Base-by-base conservation (phyloP, 2,113 vertebrate genomes). In the Macheiramphus alcinus region DNA sequence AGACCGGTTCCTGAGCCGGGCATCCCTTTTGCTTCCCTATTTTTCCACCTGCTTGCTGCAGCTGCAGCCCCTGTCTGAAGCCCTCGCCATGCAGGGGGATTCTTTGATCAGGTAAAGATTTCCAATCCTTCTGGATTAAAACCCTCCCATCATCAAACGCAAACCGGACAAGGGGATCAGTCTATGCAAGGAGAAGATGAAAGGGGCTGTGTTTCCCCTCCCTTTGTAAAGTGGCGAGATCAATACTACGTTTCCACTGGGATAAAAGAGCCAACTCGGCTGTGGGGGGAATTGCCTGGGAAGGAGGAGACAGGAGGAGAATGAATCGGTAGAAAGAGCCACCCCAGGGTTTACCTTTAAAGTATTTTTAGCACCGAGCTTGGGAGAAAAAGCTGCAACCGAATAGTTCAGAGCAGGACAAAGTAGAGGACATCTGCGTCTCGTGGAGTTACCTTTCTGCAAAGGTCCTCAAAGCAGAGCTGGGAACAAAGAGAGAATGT, bases 301-400 rank as follows among this genome's bases (percentile, higher is more conserved):
- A 93, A 83, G 82, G 80, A 78, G 63, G 80, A 55, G 65, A 23
- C 43, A 45, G 76, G 48, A 89, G 52, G 79, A 85, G 86, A 31
- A 61, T 2, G 47, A 3, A 16, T 34, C 4, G 9, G 56, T 63
- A 38, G 32, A 22, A 83, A 25, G 67, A 94, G 65, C 66, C 26
- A n/a, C 82, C 43, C 85, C 65, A 66, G 94, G 87, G 61, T 66
- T 90, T 93, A 76, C 65, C 58, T 83, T 88, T 6, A 62, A 90
- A 89, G 67, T 92, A 84, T 93, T 97, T 97, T 97, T 92, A 96
- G 96, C 66, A 27, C 20, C 0, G 19, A 88, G 87, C 72, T 87
- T 2, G 10, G 29, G 21, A 86, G 88, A 59, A 94, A 91, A 86
- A 76, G 47, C 96, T 93, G 72, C 62, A 47, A 13, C 27, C 0